Conservation (phyloP, 2,113 vertebrate genomes). For the Dolichotis patagonum region DNA sequence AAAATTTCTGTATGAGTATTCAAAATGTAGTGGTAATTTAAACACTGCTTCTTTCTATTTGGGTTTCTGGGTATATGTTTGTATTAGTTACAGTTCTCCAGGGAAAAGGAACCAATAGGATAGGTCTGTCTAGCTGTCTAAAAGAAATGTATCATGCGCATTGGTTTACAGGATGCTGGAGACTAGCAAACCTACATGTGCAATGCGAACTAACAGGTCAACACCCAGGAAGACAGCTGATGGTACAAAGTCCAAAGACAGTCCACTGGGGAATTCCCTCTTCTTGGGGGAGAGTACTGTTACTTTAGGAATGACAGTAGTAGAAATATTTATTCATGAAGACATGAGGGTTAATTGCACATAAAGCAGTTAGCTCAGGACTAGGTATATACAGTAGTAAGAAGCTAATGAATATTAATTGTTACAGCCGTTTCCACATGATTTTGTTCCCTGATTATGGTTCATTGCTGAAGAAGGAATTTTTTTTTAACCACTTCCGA, state of each 20-base stretch:
- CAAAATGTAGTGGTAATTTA: conserved; percentile 44
- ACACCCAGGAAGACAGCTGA: neutral
- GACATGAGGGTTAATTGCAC: neutral
- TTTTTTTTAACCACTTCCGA: neutral
- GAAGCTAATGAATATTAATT: neutral
- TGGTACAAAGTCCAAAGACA: neutral
- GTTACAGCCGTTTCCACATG: neutral
- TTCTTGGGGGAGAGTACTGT: neutral
- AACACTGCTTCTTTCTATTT: conserved; percentile 45
- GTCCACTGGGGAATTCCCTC: neutral
- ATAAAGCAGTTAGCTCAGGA: neutral
- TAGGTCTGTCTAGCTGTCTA: neutral
- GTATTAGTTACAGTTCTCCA: conserved; percentile 23
- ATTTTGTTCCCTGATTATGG: neutral
- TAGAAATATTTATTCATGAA: neutral
- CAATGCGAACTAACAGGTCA: neutral
- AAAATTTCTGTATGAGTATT: conserved; percentile 37
- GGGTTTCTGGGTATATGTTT: conserved; percentile 34
- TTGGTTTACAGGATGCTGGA: neutral
- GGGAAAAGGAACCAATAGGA: neutral
- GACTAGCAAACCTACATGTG: neutral
- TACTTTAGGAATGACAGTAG: conserved; percentile 24
- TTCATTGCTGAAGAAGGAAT: conserved; percentile 14
- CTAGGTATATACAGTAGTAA: neutral
- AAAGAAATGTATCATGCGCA: neutral